Evolutionary conservation across 1,140 invertebrate genomes (phyloP), one percentile per base, ranked within the genome.

Genomic region (Saccostrea glomerata): DNA sequence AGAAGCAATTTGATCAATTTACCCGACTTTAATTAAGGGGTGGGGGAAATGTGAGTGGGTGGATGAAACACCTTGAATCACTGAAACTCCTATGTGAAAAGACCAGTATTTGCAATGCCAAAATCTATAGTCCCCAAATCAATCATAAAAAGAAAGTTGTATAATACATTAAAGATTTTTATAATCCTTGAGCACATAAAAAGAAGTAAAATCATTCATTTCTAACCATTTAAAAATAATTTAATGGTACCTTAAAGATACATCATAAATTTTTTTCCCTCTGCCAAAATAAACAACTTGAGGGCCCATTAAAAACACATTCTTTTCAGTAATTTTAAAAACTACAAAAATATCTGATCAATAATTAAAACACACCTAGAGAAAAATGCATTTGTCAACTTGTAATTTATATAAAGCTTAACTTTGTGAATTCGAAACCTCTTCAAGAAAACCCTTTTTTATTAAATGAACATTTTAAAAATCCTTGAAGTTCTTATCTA

Each of bases 401-500:
- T 77, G 70, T 36, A 77, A 77, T 30, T 77, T 36, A 77, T 36
- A 77, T 77, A 77, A 30, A 77, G 70, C 70, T 36, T 77, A 77
- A 77, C 70, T 77, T 77, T 15, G 11, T 13, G 70, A 77, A 77
- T 30, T 30, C 25, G 70, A 77, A 77, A 77, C 70, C 70, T 77
- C 70, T 77, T 77, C 70, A 77, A 36, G 25, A 30, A 77, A 73
- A 77, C 15, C 12, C 58, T 63, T 63, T 63, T 63, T 63, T 63
- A 17, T 63, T 63, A 63, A 77, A 23, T 77, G 70, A 77, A 77
- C 70, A 77, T 77, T 77, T 66, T 30, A 77, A 77, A 77, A 77
- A 77, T 77, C 70, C 70, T 77, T 77, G 70, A 77, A 36, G 70
- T 77, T 77, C 70, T 77, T 77, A 77, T 77, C 70, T 77, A 15